Evolutionary conservation across 1,140 invertebrate species (phyloP), one percentile per base, ranked within the genome.

Genomic region (Drosophila ambigua): DNA sequence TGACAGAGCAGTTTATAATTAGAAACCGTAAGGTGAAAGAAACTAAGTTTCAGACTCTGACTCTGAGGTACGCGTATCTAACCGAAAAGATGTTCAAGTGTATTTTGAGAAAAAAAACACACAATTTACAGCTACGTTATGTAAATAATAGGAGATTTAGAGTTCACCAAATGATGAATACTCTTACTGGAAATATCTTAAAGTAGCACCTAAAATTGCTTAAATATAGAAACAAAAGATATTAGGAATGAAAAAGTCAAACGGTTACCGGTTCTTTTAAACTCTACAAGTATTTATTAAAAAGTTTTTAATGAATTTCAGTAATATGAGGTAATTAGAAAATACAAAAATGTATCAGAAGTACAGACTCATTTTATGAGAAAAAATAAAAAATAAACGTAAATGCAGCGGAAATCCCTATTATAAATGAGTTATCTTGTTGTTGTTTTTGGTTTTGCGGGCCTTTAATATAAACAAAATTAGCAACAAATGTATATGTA

Each of bases 1-100:
- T 87, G 83, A 87, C 83, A 57, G 75, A 78, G 83, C 83, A 82
- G 83, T 87, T 87, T 87, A 82, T 85, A 85, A 85, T 85, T 85
- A 85, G 82, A 85, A 85, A 81, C 41, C 72, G 61, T 71, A 76
- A 50, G 49, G 61, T 43, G 49, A 20, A 54, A 71, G 63, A 71
- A 55, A 72, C 72, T 72, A 54, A 75, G 69, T 76, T 69, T 59
- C 45, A 48, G 23, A 45, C 63, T 76, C 71, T 67, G 88, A 65
- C 77, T 73, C 66, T 65, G 60, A 64, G 72, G 80, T 20, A 20
- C 20, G 20, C 1, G 20, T 63, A 69, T 55, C 61, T 77, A 61
- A 60, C 11, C 39, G 20, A 71, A 71, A 61, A 52, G 65, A 76
- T 68, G 54, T 78, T 85, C 82, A 85, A 85, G 82, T 85, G 82